A percentile compares a stretch with the other conserved stretches of the same genome.
Conservation (phyloP, 2,797 vertebrate genomes). For the Liparis tanakae region DNA sequence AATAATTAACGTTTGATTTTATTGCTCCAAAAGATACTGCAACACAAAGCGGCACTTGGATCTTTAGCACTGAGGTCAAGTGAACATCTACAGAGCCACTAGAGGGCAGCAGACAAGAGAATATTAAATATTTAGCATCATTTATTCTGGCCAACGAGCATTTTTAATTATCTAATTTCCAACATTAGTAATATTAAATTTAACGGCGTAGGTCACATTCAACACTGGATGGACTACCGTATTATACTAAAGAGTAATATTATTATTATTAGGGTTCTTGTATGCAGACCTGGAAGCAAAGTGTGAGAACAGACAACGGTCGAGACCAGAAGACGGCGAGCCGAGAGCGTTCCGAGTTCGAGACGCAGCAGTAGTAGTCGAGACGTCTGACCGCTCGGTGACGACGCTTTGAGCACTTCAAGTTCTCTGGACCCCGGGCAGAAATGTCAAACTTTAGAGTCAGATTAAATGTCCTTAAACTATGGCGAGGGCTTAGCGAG, state of each 20-base stretch:
- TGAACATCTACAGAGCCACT: constrained; percentile 24
- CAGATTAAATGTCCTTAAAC: constrained; percentile 62
- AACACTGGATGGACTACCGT: constrained; percentile 20
- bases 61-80: constrained; percentile 14
- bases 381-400: constrained; percentile 61
- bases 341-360: constrained; percentile 54
- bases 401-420: constrained; percentile 56
- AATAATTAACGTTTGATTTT: not conserved
- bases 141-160: not conserved
- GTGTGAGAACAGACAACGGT: constrained; percentile 7
- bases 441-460: constrained; percentile 59
- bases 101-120: constrained; percentile 28
- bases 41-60: not conserved
- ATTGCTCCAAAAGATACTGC: not conserved
- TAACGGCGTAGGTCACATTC: constrained; percentile 4
- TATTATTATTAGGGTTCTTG: not conserved
- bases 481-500: constrained; percentile 54
- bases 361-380: constrained; percentile 76
- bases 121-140: not conserved
- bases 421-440: constrained; percentile 51
- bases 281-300: constrained; percentile 15
- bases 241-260: not conserved
- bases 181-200: not conserved
- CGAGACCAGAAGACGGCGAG: constrained; percentile 21
- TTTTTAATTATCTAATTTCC: constrained; percentile 11